phyloP scores from a whole-genome alignment of 2,113 vertebrate genomes.

The Xenopus tropicalis region DNA sequence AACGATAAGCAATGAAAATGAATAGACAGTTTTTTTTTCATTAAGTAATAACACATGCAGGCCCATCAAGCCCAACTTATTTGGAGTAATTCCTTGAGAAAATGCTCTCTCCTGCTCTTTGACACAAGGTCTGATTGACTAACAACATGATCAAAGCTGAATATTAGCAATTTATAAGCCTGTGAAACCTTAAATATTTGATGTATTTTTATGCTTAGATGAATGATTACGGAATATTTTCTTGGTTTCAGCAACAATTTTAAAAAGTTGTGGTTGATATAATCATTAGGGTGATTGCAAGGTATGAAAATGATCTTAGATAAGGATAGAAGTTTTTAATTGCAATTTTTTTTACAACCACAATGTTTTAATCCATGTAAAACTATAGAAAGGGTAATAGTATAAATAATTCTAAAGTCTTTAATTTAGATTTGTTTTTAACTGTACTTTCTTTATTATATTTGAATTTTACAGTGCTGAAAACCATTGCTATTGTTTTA shows the following conservation, averaged over 20 bases:
- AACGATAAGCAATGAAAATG: neutral
- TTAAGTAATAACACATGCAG: neutral
- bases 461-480: no score
- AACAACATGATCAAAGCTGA: neutral
- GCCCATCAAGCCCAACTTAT: neutral
- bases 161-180: neutral
- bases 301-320: no score
- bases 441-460: no score
- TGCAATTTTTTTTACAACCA: no score
- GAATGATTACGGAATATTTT: neutral
- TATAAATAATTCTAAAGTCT: no score
- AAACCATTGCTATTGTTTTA: no score
- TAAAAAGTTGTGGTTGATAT: neutral
- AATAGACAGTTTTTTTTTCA: neutral
- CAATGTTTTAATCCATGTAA: no score
- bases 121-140: neutral
- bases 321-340: no score
- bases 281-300: no score
- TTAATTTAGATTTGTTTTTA: no score
- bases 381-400: no score
- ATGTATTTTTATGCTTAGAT: constrained; percentile 1
- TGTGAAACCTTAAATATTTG: neutral
- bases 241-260: neutral
- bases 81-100: neutral
- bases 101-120: neutral